Conservation (phyloP, 64 coral and sea anemone genomes). For the Acropora tenuis region DNA sequence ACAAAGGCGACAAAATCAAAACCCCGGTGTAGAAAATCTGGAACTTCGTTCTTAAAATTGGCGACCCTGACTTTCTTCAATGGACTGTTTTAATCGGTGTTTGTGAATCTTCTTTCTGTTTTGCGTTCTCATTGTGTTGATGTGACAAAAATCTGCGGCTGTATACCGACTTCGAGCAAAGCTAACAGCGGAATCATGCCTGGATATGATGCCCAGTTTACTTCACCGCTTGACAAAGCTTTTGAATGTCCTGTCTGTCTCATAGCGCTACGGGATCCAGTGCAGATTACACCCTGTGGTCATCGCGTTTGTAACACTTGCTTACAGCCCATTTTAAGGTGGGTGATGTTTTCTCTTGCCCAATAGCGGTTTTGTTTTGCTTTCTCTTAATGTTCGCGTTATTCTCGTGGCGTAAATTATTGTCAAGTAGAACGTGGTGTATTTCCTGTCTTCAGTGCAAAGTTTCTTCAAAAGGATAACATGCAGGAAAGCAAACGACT, state of each 20-base stretch:
- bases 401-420: background rate
- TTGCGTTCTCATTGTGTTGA: background rate
- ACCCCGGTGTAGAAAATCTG: background rate
- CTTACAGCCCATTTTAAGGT: constrained; percentile 94
- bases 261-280: constrained; percentile 86
- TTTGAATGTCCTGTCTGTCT: constrained; percentile 96
- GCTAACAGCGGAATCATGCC: constrained; percentile 58
- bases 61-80: background rate
- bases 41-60: background rate
- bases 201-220: constrained; percentile 91
- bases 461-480: too few relatives aligned
- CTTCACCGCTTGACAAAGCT: constrained; percentile 78
- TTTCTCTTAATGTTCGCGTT: too few relatives aligned
- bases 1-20: background rate
- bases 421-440: background rate
- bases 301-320: constrained; percentile 93
- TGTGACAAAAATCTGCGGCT: background rate
- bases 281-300: constrained; percentile 97
- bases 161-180: background rate
- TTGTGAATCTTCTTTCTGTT: background rate
- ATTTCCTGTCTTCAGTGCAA: background rate
- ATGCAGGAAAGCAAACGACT: too few relatives aligned
- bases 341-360: background rate
- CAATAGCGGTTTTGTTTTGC: background rate
- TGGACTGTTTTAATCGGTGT: background rate